Conservation (phyloP, 2,888 invertebrate species). For the Drosophila recens region DNA sequence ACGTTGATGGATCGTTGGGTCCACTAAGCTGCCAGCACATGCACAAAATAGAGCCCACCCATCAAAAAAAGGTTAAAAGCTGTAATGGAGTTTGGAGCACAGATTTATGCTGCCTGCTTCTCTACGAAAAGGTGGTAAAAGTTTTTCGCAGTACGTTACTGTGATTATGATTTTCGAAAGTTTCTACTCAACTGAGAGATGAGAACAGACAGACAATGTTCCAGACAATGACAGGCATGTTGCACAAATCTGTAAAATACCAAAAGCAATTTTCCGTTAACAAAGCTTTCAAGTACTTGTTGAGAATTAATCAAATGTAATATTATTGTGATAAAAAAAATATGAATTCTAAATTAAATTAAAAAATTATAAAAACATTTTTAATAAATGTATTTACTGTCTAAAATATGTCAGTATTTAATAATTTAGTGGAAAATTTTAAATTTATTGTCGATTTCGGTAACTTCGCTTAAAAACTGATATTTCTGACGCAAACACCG, state of each 20-base stretch:
- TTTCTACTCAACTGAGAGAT: slow-evolving; percentile 29
- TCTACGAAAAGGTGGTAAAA: slow-evolving; percentile 23
- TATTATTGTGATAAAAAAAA: not conserved
- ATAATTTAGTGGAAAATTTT: too few species aligned
- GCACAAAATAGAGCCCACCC: not conserved
- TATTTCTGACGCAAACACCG: too few species aligned
- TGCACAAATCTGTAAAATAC: too few species aligned
- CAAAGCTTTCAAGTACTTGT: too few species aligned
- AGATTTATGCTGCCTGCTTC: slow-evolving; percentile 36
- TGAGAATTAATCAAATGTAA: not conserved
- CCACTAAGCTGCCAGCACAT: slow-evolving; percentile 13
- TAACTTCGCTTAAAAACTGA: too few species aligned
- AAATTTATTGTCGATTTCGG: too few species aligned
- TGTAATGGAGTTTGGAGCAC: slow-evolving; percentile 34
- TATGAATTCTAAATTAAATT: not conserved
- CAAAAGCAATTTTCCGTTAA: too few species aligned
- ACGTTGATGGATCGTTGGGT: slow-evolving; percentile 54
- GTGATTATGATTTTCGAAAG: slow-evolving; percentile 57
- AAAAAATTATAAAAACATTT: too few species aligned
- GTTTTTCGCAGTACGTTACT: slow-evolving; percentile 30
- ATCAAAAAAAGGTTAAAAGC: slow-evolving; percentile 38
- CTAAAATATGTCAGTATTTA: too few species aligned
- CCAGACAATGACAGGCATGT: too few species aligned
- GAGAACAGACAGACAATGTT: not conserved
- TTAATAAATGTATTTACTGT: too few species aligned